These are phyloP conservation scores for Troides aeacus DNA, from an alignment of 2,888 invertebrate species.

Conservation along the genomic window DNA sequence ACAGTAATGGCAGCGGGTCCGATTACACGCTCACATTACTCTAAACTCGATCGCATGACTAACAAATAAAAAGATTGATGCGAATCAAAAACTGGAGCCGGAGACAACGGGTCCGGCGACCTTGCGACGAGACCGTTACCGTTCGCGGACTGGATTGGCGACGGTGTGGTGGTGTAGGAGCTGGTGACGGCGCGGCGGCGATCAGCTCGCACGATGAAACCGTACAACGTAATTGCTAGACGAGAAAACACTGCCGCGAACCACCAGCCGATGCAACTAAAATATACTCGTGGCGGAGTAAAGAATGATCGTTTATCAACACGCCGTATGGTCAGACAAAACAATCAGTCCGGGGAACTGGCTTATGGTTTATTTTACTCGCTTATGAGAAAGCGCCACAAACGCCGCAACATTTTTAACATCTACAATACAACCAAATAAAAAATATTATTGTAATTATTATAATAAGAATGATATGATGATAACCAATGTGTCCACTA, in stretches of 20 bases:
- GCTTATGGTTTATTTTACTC: neutral
- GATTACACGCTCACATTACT: constrained; percentile 44
- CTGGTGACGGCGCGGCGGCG: neutral
- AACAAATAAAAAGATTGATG: constrained; percentile 12
- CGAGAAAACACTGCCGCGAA: constrained; percentile 51
- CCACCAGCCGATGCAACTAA: constrained; percentile 36
- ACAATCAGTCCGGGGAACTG: constrained; percentile 41
- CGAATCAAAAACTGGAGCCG: constrained; percentile 29
- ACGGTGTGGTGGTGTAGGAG: neutral
- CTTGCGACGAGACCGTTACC: constrained; percentile 32
- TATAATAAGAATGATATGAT: no score
- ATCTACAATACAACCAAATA: no score
- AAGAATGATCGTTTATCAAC: constrained; percentile 66
- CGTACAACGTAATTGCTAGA: constrained; percentile 50
- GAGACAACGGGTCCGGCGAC: constrained; percentile 35
- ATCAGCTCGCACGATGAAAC: constrained; percentile 35
- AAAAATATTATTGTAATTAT: no score
- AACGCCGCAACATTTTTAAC: no score
- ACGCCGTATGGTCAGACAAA: constrained; percentile 53
- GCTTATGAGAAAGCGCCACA: neutral
- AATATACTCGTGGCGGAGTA: constrained; percentile 55
- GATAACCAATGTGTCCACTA: no score
- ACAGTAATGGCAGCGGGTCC: constrained; percentile 43
- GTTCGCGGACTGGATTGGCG: constrained; percentile 11
- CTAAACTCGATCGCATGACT: constrained; percentile 30